Conservation (phyloP, 2,113 vertebrate species). For the Neotoma lepida region DNA sequence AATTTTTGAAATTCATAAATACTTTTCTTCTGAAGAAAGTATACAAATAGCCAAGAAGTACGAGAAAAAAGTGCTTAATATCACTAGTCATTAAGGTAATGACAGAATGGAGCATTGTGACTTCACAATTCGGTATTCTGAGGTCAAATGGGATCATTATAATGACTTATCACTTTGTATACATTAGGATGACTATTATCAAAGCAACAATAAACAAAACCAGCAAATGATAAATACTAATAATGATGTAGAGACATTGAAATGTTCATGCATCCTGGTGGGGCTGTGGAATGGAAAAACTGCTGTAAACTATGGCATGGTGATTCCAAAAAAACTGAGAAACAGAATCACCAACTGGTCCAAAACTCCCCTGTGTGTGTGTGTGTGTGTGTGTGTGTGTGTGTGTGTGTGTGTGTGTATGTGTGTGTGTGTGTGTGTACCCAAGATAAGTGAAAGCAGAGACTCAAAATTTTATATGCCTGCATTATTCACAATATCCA, state of each 20-base stretch:
- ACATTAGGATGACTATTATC: not conserved
- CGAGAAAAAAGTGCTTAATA: no score
- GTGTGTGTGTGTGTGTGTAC: not conserved
- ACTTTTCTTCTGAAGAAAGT: not conserved
- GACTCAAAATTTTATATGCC: not conserved
- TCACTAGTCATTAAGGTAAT: not conserved
- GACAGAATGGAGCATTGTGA: not conserved
- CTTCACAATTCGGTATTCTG: not conserved
- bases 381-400: not conserved
- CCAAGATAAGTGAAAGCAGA: no score
- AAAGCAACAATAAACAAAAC: not conserved
- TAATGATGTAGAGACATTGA: no score
- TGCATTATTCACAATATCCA: not conserved
- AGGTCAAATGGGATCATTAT: not conserved
- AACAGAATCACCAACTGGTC: not conserved
- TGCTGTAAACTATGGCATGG: not conserved
- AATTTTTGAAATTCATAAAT: slow-evolving; percentile 24
- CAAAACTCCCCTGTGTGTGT: not conserved
- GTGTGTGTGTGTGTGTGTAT: not conserved
- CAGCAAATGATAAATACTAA: no score
- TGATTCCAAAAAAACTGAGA: not conserved
- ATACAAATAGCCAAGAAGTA: not conserved
- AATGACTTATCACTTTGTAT: no score
- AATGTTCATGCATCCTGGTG: not conserved
- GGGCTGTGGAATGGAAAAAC: no score